Conservation (phyloP, 1,140 invertebrate genomes). For the Drosophila fuyamai region DNA sequence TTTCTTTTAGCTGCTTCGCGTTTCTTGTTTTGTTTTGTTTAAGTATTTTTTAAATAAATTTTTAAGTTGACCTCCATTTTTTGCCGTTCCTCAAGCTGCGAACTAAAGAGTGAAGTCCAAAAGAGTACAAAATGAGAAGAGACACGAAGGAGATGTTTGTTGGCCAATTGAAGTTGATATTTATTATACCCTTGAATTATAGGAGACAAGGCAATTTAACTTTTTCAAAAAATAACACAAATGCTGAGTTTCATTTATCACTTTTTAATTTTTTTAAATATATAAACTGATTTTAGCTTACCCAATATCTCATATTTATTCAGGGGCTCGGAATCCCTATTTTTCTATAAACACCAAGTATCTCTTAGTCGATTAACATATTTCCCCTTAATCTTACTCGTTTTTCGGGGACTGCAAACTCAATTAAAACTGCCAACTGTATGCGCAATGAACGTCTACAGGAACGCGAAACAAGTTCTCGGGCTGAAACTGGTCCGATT, state of each 20-base stretch:
- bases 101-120: constrained; percentile 15
- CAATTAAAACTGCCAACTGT: constrained; percentile 65
- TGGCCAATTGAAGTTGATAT: constrained; percentile 1
- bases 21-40: constrained; percentile 20
- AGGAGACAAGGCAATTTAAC: not conserved
- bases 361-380: not conserved
- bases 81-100: constrained; percentile 33
- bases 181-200: constrained; percentile 8
- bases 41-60: constrained; percentile 32
- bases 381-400: not conserved
- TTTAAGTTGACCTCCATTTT: constrained; percentile 67
- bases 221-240: no score
- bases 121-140: constrained; percentile 17
- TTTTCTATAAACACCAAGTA: not conserved
- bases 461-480: constrained; percentile 69
- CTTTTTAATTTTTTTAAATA: no score
- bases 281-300: no score
- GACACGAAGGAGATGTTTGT: constrained; percentile 4
- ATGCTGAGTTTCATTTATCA: no score
- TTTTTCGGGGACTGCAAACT: constrained; percentile 51
- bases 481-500: constrained; percentile 68
- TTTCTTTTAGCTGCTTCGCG: constrained; percentile 52
- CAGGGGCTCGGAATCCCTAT: no score
- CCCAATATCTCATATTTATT: no score
- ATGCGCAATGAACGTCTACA: constrained; percentile 32